A percentile compares a stretch with the other conserved stretches of the same genome.
These are phyloP conservation scores for Solen grandis DNA, from an alignment of 1,140 invertebrate species.

Conservation along the genomic window DNA sequence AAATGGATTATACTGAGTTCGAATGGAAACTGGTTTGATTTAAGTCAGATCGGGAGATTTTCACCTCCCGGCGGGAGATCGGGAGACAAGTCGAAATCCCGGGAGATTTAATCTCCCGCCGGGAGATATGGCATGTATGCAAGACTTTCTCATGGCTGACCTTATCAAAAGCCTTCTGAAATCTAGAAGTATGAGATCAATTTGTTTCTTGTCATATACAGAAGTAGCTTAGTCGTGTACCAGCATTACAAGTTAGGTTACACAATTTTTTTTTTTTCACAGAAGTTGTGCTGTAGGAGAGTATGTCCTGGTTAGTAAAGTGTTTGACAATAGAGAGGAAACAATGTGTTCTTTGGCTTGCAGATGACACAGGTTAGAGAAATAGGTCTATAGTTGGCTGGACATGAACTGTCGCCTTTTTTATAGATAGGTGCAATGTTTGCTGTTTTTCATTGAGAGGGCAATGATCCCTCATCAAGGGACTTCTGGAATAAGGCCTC, in stretches of 20 bases:
- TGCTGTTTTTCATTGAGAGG: too few relatives aligned
- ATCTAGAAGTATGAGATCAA: constrained; percentile 46
- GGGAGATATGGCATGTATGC: too few relatives aligned
- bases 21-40: too few relatives aligned
- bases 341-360: constrained; percentile 44
- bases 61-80: too few relatives aligned
- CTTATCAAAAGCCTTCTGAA: constrained; percentile 61
- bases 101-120: too few relatives aligned
- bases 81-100: too few relatives aligned
- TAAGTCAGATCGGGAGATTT: too few relatives aligned
- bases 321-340: constrained; percentile 7
- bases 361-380: constrained; percentile 29
- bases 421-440: constrained; percentile 28
- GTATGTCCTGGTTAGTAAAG: constrained; percentile 13
- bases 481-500: background rate
- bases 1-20: too few relatives aligned
- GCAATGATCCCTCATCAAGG: background rate
- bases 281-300: constrained; percentile 37
- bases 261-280: constrained; percentile 19
- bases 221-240: background rate
- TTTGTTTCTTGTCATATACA: constrained; percentile 5
- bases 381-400: constrained; percentile 37
- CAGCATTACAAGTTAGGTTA: background rate
- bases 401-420: constrained; percentile 14
- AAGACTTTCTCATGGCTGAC: constrained; percentile 58